phyloP scores from a whole-genome alignment of 2,888 invertebrate species.

The Actias luna region DNA sequence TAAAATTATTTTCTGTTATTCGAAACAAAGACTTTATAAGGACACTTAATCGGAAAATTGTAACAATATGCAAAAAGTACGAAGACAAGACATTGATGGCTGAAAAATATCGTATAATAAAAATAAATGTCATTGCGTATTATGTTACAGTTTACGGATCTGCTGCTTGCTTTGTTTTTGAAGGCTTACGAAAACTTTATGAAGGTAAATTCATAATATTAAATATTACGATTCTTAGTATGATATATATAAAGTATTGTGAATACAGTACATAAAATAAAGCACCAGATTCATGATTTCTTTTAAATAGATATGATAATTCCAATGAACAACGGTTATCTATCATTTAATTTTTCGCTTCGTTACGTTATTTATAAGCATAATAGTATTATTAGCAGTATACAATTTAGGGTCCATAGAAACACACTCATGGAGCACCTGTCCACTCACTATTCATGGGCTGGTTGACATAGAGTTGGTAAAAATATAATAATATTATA shows the following conservation, averaged over 20 bases:
- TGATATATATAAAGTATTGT: no score
- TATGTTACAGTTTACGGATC: conserved; percentile 51
- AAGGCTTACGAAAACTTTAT: conserved; percentile 59
- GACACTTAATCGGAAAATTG: conserved; percentile 53
- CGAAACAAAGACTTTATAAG: conserved; percentile 52
- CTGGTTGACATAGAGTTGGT: no score
- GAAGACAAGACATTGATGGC: conserved; percentile 51
- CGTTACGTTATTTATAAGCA: no score
- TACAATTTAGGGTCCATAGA: not conserved
- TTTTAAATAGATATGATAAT: no score
- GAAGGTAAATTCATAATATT: conserved; percentile 38
- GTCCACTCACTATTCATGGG: no score
- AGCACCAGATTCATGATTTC: no score
- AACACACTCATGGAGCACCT: no score
- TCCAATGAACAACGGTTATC: no score
- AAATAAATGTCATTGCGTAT: conserved; percentile 59
- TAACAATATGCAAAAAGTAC: conserved; percentile 50
- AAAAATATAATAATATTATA: no score
- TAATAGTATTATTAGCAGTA: no score
- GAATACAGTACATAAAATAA: no score
- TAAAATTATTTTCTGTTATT: conserved; percentile 59
- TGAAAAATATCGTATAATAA: conserved; percentile 58
- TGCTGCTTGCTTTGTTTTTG: conserved; percentile 53
- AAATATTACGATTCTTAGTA: not conserved
- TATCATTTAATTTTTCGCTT: no score